Base-by-base conservation (phyloP, 1,140 invertebrate genomes). In the Drosophila parabipectinata region DNA sequence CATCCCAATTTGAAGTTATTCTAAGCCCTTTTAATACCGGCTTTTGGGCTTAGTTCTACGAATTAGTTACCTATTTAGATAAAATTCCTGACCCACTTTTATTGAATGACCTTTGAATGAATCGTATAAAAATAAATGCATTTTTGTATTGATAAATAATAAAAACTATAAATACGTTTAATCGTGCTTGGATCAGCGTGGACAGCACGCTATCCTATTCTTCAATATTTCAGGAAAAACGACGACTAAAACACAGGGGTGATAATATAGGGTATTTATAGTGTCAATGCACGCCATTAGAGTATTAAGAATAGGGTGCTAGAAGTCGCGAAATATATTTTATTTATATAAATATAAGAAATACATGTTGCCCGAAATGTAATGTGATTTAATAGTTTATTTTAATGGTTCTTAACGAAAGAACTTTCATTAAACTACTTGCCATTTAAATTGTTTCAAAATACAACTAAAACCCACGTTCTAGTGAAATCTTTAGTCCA, bases 131-230 rank as follows among this genome's bases (percentile, higher is more conserved):
- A 41, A 15, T 18, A 18, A 45, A 52, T 52, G 5, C 50, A 34
- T 10, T n/a, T n/a, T 37, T 9, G 14, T 53, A 53, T 53, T 47
- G 44, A 21, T 34, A 53, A 34, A 34, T 18, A 34, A 53, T 52
- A 15, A 52, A 52, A 52, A 8, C 24, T 30, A 45, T 15, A 21
- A 21, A 45, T 45, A 45, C 14, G 7, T 45, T 18, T 18, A 45
- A 15, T 3, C 14, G 41, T 18, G 5, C 15, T 7, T 21, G 41
- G 41, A 18, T 14, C 41, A 7, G 32, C 8, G 32, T 32, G 9
- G 32, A 32, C 32, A 32, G 32, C 41, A 45, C 41, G 41, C 15
- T 21, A 18, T 45, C 14, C 15, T 45, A 45, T 45, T 15, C 15
- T 5, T 8, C 2, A 1, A 18, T 7, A 21, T 18, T 45, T 45